A percentile compares a stretch with the other conserved stretches of the same genome.
Evolutionary conservation across 2,797 vertebrate species (phyloP).

Genomic region (Pseudotriccus pelzelni): DNA sequence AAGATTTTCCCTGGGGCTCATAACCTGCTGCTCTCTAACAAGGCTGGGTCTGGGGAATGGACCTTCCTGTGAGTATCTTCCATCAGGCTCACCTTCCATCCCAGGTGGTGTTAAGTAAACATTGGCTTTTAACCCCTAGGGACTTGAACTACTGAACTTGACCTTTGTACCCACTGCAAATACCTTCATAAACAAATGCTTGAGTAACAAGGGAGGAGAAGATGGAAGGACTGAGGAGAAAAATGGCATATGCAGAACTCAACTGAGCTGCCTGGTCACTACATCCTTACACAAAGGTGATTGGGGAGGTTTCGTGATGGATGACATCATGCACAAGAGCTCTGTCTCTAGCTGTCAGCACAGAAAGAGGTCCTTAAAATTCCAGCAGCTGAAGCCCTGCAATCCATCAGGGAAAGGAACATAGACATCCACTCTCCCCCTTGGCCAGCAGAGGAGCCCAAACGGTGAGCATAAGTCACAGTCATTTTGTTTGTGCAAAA

Average conservation of each 20-base stretch:
- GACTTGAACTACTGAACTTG: not conserved
- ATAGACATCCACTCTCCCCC: slow-evolving; percentile 39
- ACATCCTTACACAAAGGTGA: not conserved
- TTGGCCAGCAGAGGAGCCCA: slow-evolving; percentile 42
- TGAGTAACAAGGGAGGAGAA: not conserved
- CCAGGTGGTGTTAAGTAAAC: not conserved
- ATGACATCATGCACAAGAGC: slow-evolving; percentile 24
- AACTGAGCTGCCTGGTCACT: not conserved
- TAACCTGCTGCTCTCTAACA: not conserved
- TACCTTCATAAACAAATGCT: not conserved
- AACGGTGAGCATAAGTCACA: slow-evolving; percentile 63
- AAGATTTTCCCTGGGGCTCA: not conserved
- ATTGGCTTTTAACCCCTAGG: not conserved
- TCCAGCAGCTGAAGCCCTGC: slow-evolving; percentile 58
- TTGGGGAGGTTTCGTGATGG: not conserved
- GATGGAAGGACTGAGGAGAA: not conserved
- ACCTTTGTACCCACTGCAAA: not conserved
- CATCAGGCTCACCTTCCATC: not conserved
- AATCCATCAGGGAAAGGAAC: slow-evolving; percentile 59
- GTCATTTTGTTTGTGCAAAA: slow-evolving; percentile 57
- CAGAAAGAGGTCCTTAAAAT: slow-evolving; percentile 55
- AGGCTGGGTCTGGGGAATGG: not conserved
- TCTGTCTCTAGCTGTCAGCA: slow-evolving; percentile 31
- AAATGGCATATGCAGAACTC: not conserved
- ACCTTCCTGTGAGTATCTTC: not conserved